Percentiles rank a stretch among this genome's conserved stretches.
phyloP scores from a whole-genome alignment of 1,140 invertebrate species.

The Maconellicoccus hirsutus region DNA sequence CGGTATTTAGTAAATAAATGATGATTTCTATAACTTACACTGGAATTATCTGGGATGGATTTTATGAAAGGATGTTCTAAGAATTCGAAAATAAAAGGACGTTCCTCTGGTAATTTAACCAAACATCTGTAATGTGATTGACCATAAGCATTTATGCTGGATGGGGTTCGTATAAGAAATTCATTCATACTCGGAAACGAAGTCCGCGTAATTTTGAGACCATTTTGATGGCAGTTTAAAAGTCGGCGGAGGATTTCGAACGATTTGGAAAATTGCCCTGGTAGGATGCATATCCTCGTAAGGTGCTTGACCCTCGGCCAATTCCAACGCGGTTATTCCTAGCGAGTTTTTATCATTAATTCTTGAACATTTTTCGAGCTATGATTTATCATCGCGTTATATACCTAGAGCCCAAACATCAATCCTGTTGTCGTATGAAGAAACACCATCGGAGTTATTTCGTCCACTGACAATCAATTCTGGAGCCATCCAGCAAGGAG shows the following conservation, averaged over 20 bases:
- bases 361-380: background rate
- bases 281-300: slow-evolving; percentile 76
- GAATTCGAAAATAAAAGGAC: slow-evolving; percentile 72
- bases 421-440: slow-evolving; percentile 55
- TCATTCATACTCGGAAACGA: slow-evolving; percentile 60
- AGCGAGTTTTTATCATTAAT: background rate
- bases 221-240: slow-evolving; percentile 60
- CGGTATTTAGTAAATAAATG: background rate
- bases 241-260: slow-evolving; percentile 72
- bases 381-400: background rate
- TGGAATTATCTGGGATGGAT: slow-evolving; percentile 48
- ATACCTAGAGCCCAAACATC: slow-evolving; percentile 83
- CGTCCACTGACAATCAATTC: slow-evolving; percentile 52
- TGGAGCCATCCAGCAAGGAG: slow-evolving; percentile 85
- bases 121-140: slow-evolving; percentile 53
- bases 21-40: slow-evolving; percentile 36
- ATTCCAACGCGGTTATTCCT: slow-evolving; percentile 77
- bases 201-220: slow-evolving; percentile 67
- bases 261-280: slow-evolving; percentile 71
- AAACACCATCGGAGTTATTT: slow-evolving; percentile 37
- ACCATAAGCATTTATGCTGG: no score
- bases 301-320: slow-evolving; percentile 77
- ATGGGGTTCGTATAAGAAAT: no score
- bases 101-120: slow-evolving; percentile 78
- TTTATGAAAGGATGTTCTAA: slow-evolving; percentile 75